Percentiles rank a stretch among this genome's conserved stretches.
Evolutionary conservation across 53 echinoderm and acorn worm species (phyloP).

Genomic region (Henricia sp.): DNA sequence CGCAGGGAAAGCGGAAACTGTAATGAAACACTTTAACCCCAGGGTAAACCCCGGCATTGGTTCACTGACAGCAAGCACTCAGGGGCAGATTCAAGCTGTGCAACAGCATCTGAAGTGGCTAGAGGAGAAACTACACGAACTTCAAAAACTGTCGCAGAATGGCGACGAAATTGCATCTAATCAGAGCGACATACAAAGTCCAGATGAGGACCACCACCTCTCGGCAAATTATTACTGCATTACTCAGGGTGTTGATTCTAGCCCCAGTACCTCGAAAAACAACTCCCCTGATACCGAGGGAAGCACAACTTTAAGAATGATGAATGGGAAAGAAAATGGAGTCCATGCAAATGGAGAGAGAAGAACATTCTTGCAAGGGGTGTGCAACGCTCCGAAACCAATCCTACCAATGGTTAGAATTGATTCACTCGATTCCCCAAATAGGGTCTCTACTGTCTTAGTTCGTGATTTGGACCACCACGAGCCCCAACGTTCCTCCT

Average conservation of each 20-base stretch:
- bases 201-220: neutral
- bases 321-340: constrained; percentile 37
- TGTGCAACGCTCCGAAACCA: neutral
- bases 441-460: constrained; percentile 44
- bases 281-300: constrained; percentile 27
- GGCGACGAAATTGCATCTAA: neutral
- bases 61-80: constrained; percentile 41
- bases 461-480: constrained; percentile 39
- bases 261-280: constrained; percentile 37
- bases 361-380: constrained; percentile 33
- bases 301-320: neutral
- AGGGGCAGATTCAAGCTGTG: constrained; percentile 56
- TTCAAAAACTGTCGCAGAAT: constrained; percentile 37
- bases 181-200: neutral
- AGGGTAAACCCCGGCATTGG: neutral
- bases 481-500: no score
- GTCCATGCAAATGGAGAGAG: constrained; percentile 15
- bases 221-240: constrained; percentile 46
- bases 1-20: neutral
- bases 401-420: constrained; percentile 55
- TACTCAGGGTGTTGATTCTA: constrained; percentile 53
- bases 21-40: constrained; percentile 8
- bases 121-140: constrained; percentile 59
- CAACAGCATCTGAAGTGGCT: constrained; percentile 60
- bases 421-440: constrained; percentile 40